Base-by-base conservation (phyloP, 2,797 vertebrate genomes). In the Margarornis squamiger region DNA sequence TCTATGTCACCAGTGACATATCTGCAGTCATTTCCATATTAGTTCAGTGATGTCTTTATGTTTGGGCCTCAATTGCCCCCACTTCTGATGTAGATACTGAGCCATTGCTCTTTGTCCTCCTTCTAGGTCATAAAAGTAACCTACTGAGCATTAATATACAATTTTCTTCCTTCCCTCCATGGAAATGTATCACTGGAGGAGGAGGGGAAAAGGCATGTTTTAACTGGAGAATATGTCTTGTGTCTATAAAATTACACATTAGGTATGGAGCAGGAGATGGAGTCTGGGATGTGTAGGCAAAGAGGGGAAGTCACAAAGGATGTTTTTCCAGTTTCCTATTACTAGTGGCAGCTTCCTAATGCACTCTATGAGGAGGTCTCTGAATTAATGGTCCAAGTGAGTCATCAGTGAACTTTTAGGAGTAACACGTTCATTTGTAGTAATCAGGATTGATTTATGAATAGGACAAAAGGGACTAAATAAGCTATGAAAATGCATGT, bases 391-490 rank as follows among this genome's bases (percentile, higher is more conserved):
- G 90, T 72, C 49, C 54, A 81, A 88, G 45, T 75, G 67, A 92
- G 67, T 80, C 70, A 73, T 86, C 57, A 45, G 57, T 81, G 75
- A 93, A 66, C 70, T 0, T 2, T 95, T 80, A 90, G 58, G 49
- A 86, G 48, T 74, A 96, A 86, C 62, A 54, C 4, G 51, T 80
- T 77, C 63, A 65, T 95, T 91, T 92, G 77, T 95, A 89, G 82
- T 82, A 95, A 93, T 72, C 72, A 86, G 66, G 27, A 78, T 58
- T 82, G 92, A 86, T 88, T 95, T 93, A 92, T 87, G 83, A 92
- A 72, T 70, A 92, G 78, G 85, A 80, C 48, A 91, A 93, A 96
- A 84, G 82, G 54, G 88, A 92, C 76, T 92, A 91, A 91, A 95
- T 88, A 93, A 91, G 76, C 79, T 83, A 82, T 74, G 88, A 93